phyloP scores from a whole-genome alignment of 2,888 invertebrate genomes.

The Steromphala cineraria region DNA sequence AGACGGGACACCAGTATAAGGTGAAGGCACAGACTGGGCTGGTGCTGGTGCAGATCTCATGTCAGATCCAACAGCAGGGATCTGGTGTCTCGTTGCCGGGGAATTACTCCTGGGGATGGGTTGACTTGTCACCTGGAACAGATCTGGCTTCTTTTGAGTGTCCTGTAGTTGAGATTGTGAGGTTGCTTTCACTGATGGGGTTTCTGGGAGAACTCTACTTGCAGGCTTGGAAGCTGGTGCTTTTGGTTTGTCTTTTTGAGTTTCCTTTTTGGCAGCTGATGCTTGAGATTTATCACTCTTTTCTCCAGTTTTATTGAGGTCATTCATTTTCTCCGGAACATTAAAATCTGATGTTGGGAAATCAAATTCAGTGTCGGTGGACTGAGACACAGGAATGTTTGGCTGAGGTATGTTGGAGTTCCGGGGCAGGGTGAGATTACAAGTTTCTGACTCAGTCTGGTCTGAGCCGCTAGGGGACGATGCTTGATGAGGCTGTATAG shows the following conservation, averaged over 20 bases:
- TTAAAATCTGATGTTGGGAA: constrained; percentile 68
- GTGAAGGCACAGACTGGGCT: neutral
- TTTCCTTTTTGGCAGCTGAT: neutral
- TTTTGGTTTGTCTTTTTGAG: neutral
- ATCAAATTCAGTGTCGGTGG: constrained; percentile 66
- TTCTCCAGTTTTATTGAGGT: constrained; percentile 59
- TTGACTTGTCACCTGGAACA: neutral
- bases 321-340: constrained; percentile 63
- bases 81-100: neutral
- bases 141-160: neutral
- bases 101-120: constrained; percentile 13
- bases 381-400: constrained; percentile 54
- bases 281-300: constrained; percentile 21
- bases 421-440: constrained; percentile 56
- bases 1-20: neutral
- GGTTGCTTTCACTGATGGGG: neutral
- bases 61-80: neutral
- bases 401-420: constrained; percentile 21
- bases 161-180: neutral
- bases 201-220: neutral
- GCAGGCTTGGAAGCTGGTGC: neutral
- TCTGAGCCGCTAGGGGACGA: constrained; percentile 53
- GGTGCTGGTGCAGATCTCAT: neutral
- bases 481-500: neutral
- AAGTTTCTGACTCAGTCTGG: constrained; percentile 64